phyloP scores from a whole-genome alignment of 2,888 invertebrate genomes.

The Theretra japonica region DNA sequence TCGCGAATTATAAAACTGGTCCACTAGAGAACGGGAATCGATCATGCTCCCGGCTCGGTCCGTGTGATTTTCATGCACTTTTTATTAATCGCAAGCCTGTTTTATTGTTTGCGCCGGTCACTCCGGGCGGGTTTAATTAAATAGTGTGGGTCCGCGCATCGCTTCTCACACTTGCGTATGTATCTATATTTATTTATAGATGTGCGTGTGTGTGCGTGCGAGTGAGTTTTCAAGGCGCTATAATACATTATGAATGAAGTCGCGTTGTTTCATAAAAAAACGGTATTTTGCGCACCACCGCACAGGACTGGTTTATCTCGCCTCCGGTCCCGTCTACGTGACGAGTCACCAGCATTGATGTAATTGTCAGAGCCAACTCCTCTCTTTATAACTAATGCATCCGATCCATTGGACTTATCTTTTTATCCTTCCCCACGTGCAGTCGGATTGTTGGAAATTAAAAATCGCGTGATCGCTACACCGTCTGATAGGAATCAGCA shows the following conservation, averaged over 20 bases:
- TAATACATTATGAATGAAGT: slow-evolving; percentile 83
- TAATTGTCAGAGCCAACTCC: slow-evolving; percentile 71
- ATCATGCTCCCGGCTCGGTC: slow-evolving; percentile 49
- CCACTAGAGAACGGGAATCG: slow-evolving; percentile 56
- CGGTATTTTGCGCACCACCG: slow-evolving; percentile 70
- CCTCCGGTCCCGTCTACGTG: slow-evolving; percentile 67
- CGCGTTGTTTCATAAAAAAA: slow-evolving; percentile 74
- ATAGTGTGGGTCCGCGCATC: slow-evolving; percentile 46
- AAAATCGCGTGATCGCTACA: slow-evolving; percentile 75
- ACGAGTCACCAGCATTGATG: slow-evolving; percentile 70
- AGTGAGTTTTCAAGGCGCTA: slow-evolving; percentile 67
- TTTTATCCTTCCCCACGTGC: slow-evolving; percentile 50
- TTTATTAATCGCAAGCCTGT: slow-evolving; percentile 43
- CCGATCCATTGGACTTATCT: slow-evolving; percentile 51
- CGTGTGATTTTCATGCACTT: slow-evolving; percentile 73
- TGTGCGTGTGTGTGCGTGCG: slow-evolving; percentile 54
- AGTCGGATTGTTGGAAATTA: slow-evolving; percentile 50
- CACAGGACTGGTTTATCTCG: slow-evolving; percentile 70
- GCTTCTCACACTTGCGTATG: slow-evolving; percentile 48
- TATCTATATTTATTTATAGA: slow-evolving; percentile 65
- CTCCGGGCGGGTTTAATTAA: slow-evolving; percentile 57
- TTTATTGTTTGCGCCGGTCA: slow-evolving; percentile 29
- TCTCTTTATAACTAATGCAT: slow-evolving; percentile 59
- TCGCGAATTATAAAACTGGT: slow-evolving; percentile 55
- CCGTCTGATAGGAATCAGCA: slow-evolving; percentile 73